Conservation (phyloP, 2,113 vertebrate genomes). For the zebrafish (Danio rerio) region DNA sequence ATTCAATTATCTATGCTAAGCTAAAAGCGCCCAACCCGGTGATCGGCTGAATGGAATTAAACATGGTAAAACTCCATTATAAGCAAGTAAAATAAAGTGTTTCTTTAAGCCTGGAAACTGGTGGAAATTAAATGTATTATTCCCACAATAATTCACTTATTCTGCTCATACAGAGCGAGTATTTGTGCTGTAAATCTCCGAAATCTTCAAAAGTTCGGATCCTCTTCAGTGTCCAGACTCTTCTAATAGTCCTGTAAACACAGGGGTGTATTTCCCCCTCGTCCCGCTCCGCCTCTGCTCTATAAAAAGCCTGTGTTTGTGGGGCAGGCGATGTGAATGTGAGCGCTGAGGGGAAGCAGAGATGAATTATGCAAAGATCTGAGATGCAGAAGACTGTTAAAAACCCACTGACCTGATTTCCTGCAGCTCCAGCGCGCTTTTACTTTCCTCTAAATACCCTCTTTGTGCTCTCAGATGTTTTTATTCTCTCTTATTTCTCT, state of each 20-base stretch:
- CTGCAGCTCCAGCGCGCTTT: background rate
- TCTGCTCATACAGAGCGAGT: too few species aligned
- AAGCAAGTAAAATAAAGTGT: too few species aligned
- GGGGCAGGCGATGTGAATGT: constrained; percentile 33
- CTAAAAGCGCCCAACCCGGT: too few species aligned
- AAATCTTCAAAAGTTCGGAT: too few species aligned
- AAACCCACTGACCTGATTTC: constrained; percentile 54
- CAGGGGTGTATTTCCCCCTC: constrained; percentile 6
- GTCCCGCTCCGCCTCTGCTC: background rate
- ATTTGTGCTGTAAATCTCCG: too few species aligned
- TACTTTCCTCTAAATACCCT: background rate
- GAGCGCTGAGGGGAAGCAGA: background rate
- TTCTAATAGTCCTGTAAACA: background rate
- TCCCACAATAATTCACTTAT: too few species aligned
- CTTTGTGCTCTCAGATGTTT: background rate
- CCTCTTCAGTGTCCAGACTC: background rate
- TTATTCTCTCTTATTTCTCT: background rate
- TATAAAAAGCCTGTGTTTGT: constrained; percentile 43
- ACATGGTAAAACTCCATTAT: too few species aligned
- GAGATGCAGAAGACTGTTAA: constrained; percentile 20
- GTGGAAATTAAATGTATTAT: too few species aligned
- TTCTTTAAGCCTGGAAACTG: too few species aligned
- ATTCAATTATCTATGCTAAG: too few species aligned
- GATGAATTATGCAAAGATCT: constrained; percentile 52
- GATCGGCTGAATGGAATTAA: too few species aligned